Conservation (phyloP, 2,888 invertebrate species). For the Tipula lateralis region DNA sequence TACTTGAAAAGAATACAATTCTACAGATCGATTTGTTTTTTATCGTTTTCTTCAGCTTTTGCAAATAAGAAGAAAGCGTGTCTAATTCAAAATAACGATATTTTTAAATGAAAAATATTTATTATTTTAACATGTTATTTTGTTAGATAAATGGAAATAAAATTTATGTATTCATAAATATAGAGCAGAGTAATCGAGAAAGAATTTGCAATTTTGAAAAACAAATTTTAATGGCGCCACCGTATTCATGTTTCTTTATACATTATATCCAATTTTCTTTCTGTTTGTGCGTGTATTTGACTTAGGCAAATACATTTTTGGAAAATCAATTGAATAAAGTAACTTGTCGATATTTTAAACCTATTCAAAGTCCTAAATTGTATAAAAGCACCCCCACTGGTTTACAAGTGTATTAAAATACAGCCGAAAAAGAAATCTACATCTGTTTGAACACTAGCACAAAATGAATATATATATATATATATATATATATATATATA, state of each 20-base stretch:
- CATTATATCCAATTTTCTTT: neutral
- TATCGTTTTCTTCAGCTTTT: neutral
- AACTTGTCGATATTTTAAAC: too few relatives aligned
- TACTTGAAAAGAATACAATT: neutral
- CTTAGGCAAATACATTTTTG: neutral
- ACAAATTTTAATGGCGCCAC: neutral
- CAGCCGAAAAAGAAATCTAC: neutral
- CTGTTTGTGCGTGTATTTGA: neutral
- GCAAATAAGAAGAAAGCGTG: neutral
- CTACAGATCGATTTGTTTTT: neutral
- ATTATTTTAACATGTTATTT: neutral
- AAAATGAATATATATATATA: neutral
- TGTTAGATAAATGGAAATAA: neutral
- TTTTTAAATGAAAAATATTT: neutral
- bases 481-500: neutral
- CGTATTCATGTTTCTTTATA: neutral
- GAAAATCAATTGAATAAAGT: neutral
- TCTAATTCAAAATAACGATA: neutral
- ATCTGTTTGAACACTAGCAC: neutral
- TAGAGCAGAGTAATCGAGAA: neutral
- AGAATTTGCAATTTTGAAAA: neutral
- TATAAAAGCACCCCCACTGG: neutral
- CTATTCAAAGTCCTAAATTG: neutral
- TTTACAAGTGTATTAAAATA: neutral
- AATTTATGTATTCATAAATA: neutral